phyloP scores from a whole-genome alignment of 1,140 invertebrate species.

The Neuroterus valhalla region DNA sequence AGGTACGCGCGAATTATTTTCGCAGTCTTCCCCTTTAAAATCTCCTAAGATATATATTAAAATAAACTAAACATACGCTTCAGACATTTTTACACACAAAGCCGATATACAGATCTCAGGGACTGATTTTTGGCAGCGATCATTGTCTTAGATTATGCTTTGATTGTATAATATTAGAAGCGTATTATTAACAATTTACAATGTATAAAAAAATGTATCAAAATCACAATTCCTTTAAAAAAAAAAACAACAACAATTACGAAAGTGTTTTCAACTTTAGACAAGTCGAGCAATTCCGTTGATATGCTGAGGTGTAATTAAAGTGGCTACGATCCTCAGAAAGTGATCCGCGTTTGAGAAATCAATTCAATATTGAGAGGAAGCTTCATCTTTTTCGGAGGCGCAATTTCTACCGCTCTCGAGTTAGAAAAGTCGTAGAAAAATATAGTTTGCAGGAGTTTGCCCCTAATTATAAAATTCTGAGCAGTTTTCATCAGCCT shows the following conservation, averaged over 20 bases:
- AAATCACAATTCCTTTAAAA: conserved; percentile 4
- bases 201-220: conserved; percentile 15
- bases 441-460: conserved; percentile 15
- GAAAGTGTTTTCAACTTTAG: not conserved
- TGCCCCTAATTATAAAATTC: conserved; percentile 41
- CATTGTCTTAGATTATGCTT: not conserved
- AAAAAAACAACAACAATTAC: not conserved
- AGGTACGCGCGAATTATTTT: not conserved
- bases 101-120: conserved; percentile 6
- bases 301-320: too few species aligned
- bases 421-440: conserved; percentile 4
- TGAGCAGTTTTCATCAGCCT: conserved; percentile 28
- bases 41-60: not conserved
- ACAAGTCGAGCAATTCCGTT: not conserved
- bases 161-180: not conserved
- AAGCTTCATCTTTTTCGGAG: not conserved
- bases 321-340: not conserved
- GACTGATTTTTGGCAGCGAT: conserved; percentile 15
- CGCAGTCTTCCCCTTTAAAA: conserved; percentile 16
- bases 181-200: not conserved
- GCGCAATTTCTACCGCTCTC: not conserved
- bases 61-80: conserved; percentile 1
- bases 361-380: not conserved
- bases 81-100: conserved; percentile 15
- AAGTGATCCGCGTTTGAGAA: not conserved